Evolutionary conservation across 2,113 vertebrate species (phyloP).

Genomic region (Eptesicus fuscus): DNA sequence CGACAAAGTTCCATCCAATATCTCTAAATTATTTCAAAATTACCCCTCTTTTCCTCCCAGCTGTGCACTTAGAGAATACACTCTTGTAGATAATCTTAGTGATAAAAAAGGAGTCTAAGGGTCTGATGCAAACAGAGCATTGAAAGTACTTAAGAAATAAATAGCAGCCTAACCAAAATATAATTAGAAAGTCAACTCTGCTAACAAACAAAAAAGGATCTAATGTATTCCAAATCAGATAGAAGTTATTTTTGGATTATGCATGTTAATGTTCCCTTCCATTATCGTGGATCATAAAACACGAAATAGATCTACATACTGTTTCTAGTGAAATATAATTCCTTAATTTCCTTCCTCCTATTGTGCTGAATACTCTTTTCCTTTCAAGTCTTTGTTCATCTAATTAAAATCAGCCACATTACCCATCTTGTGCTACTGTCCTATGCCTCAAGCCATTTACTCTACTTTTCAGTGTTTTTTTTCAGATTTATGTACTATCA

Average conservation of each 20-base stretch:
- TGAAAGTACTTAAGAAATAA: slow-evolving; percentile 37
- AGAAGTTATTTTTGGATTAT: slow-evolving; percentile 61
- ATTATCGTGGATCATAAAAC: slow-evolving; percentile 53
- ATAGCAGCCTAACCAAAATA: slow-evolving; percentile 54
- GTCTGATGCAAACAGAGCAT: not conserved
- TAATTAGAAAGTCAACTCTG: slow-evolving; percentile 49
- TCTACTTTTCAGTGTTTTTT: not conserved
- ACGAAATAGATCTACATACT: not conserved
- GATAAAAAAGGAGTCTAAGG: slow-evolving; percentile 1
- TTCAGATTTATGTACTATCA: not conserved
- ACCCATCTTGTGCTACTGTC: not conserved
- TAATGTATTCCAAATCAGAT: slow-evolving; percentile 36
- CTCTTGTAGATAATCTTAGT: not conserved
- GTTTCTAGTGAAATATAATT: not conserved
- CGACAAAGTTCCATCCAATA: not conserved
- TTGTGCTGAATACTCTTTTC: slow-evolving; percentile 26
- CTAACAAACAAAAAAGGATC: not conserved
- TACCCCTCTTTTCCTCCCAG: not conserved
- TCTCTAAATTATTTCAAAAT: not conserved
- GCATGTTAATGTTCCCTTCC: slow-evolving; percentile 12
- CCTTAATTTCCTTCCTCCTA: not conserved
- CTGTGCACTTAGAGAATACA: not conserved
- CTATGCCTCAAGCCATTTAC: not conserved
- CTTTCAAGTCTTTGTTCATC: not conserved
- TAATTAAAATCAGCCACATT: not conserved